Evolutionary conservation across 2,113 vertebrate species (phyloP).

Genomic region (Ginglymostoma cirratum): DNA sequence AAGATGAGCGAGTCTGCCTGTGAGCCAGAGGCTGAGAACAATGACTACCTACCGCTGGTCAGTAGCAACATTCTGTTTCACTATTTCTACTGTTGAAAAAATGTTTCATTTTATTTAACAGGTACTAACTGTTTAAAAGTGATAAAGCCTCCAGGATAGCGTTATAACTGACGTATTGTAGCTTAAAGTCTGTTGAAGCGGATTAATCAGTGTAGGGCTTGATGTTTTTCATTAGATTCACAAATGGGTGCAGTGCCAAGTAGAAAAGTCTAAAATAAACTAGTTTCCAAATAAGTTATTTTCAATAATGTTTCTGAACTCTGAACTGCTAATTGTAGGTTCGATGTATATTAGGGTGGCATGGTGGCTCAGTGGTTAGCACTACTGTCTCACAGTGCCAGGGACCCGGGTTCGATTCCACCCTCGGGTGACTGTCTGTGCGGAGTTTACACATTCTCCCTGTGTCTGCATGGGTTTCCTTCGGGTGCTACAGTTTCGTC

Average conservation of each 20-base stretch:
- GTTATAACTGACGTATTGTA: background rate
- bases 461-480: too few relatives aligned
- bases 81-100: background rate
- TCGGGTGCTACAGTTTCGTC: too few relatives aligned
- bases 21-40: conserved; percentile 66
- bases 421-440: too few relatives aligned
- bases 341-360: background rate
- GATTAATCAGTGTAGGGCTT: background rate
- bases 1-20: conserved; percentile 55
- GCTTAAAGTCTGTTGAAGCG: background rate
- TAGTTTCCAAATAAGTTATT: background rate
- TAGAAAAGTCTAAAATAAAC: background rate
- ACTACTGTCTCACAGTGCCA: too few relatives aligned
- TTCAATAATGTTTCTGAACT: background rate
- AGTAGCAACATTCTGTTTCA: conserved; percentile 42
- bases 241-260: background rate
- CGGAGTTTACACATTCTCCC: too few relatives aligned
- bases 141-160: background rate
- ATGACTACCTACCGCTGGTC: conserved; percentile 84
- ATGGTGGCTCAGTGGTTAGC: too few relatives aligned
- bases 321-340: background rate
- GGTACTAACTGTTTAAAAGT: background rate
- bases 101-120: background rate
- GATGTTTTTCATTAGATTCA: background rate
- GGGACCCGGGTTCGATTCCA: too few relatives aligned